These are phyloP conservation scores for Copidosoma aretas DNA, from an alignment of 2,888 invertebrate genomes.

Conservation along the genomic window DNA sequence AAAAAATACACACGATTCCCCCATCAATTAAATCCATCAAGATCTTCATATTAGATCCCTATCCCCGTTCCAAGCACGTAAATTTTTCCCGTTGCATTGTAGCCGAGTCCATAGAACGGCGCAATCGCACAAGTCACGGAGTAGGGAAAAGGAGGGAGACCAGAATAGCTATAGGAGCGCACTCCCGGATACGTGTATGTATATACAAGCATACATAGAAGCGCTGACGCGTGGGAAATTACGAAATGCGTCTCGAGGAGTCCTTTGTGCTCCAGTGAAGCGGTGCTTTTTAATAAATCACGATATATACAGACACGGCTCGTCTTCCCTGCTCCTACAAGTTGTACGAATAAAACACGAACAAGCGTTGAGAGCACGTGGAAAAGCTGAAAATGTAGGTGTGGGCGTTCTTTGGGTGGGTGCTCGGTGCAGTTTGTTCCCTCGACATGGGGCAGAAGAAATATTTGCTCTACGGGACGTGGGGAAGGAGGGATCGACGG, in stretches of 20 bases:
- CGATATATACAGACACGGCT: slow-evolving; percentile 1
- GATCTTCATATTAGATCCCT: too few relatives aligned
- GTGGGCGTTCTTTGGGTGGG: too few relatives aligned
- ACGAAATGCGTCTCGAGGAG: slow-evolving; percentile 27
- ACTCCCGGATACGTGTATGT: not conserved
- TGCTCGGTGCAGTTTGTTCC: not conserved
- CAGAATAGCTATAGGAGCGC: too few relatives aligned
- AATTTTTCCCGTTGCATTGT: too few relatives aligned
- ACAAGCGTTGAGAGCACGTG: not conserved
- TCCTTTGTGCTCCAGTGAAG: slow-evolving; percentile 15
- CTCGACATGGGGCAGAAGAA: slow-evolving; percentile 12
- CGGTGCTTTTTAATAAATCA: slow-evolving; percentile 38
- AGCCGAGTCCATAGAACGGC: too few relatives aligned
- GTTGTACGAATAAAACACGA: not conserved
- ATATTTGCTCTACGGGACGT: slow-evolving; percentile 27
- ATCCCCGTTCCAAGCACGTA: too few relatives aligned
- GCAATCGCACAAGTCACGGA: too few relatives aligned
- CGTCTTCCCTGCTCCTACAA: too few relatives aligned
- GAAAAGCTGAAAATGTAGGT: too few relatives aligned
- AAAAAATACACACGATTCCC: too few relatives aligned
- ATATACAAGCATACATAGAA: not conserved
- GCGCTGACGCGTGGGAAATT: slow-evolving; percentile 33
- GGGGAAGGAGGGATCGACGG: not conserved
- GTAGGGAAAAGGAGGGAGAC: too few relatives aligned
- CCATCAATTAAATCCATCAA: too few relatives aligned